Percentiles rank a stretch among this genome's conserved stretches.
phyloP scores from a whole-genome alignment of 2,888 invertebrate species.

The Chymomyza fuscimana region DNA sequence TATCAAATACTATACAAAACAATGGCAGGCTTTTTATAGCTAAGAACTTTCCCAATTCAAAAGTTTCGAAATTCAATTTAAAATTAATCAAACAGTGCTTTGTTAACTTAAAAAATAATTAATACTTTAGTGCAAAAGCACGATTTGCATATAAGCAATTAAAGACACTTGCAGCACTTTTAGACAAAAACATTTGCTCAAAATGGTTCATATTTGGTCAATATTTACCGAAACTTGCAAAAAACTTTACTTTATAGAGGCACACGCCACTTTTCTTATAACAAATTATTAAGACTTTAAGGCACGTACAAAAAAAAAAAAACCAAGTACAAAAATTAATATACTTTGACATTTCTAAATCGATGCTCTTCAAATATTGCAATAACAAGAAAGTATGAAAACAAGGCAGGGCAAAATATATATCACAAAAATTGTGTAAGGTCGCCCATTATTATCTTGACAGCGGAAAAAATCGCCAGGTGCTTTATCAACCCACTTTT shows the following conservation, averaged over 20 bases:
- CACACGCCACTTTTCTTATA: neutral
- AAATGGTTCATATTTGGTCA: too few relatives aligned
- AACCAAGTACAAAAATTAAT: neutral
- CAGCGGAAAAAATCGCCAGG: neutral
- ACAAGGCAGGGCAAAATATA: neutral
- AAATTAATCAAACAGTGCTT: too few relatives aligned
- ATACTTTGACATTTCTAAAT: neutral
- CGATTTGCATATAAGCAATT: too few relatives aligned
- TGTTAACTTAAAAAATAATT: too few relatives aligned
- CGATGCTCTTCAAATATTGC: neutral
- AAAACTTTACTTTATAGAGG: neutral
- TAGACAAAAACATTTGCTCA: too few relatives aligned
- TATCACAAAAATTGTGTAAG: neutral
- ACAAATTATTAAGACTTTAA: neutral
- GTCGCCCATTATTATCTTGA: neutral
- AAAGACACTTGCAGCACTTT: too few relatives aligned
- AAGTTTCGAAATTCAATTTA: too few relatives aligned
- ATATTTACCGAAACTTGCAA: neutral
- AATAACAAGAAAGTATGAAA: neutral
- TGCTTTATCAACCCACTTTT: neutral
- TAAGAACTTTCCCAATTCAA: too few relatives aligned
- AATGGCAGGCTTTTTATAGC: too few relatives aligned
- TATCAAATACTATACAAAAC: too few relatives aligned
- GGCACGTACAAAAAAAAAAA: neutral
- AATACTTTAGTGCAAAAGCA: too few relatives aligned